Evolutionary conservation across 2,113 vertebrate species (phyloP).

Genomic region (Myotis lucifugus): DNA sequence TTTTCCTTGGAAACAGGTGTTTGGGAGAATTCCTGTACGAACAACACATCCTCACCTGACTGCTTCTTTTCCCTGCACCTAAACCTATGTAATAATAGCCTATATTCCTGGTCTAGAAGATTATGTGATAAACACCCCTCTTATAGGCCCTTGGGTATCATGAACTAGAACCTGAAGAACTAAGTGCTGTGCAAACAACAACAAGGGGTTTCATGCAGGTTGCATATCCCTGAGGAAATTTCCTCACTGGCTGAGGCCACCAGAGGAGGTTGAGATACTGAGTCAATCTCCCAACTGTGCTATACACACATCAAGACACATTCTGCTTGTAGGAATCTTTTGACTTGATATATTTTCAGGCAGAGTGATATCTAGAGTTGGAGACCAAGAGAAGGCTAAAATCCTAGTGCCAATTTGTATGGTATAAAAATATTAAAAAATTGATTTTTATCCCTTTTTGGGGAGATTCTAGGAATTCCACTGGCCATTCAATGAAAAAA

Average conservation of each 20-base stretch:
- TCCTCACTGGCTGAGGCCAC: not conserved
- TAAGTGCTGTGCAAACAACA: not conserved
- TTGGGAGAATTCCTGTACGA: not conserved
- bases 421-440: not conserved
- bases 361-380: not conserved
- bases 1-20: constrained; percentile 12
- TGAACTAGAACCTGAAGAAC: not conserved
- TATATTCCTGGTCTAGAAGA: not conserved
- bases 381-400: not conserved
- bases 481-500: not conserved
- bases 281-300: not conserved
- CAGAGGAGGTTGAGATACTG: not conserved
- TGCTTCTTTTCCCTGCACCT: not conserved
- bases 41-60: not conserved
- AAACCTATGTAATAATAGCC: not conserved
- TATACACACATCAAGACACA: not conserved
- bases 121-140: not conserved
- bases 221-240: not conserved
- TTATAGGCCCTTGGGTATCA: not conserved
- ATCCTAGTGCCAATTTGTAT: not conserved
- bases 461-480: not conserved
- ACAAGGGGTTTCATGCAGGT: not conserved
- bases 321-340: not conserved
- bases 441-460: not conserved
- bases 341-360: not conserved